Base-by-base conservation (phyloP, 2,888 invertebrate genomes). In the Tubulanus polymorphus region DNA sequence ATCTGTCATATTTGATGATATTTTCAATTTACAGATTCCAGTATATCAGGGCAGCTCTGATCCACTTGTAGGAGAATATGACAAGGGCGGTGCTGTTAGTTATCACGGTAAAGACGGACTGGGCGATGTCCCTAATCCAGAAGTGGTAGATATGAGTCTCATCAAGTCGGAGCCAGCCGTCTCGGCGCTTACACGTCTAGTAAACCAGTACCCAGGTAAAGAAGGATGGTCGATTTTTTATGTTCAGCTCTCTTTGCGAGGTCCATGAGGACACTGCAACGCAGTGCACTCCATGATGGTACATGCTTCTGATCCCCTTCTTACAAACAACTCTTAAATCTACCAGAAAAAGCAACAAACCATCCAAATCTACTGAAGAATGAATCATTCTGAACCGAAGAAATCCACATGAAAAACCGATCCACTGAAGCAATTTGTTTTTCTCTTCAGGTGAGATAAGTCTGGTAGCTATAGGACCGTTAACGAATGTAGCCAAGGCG, bases 401-500 rank as follows among this genome's bases (percentile, higher is more conserved):
- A n/a, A n/a, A n/a, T n/a, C n/a, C n/a, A n/a, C n/a, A n/a, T n/a
- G n/a, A n/a, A n/a, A n/a, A n/a, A n/a, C n/a, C n/a, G n/a, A n/a
- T n/a, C n/a, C n/a, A n/a, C n/a, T n/a, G n/a, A n/a, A n/a, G n/a
- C n/a, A n/a, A n/a, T n/a, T n/a, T n/a, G n/a, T 3, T 28, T 35
- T 41, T 15, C 15, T 32, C 63, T 56, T 12, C 52, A 73, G 76
- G 72, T 26, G 65, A 71, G 48, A 52, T 75, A 25, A 70, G 64
- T 3, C 59, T 77, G 3, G 58, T 90, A 26, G 69, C 71, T 50
- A 55, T 80, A 3, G 91, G 88, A 0, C 86, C 92, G 0, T 75
- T 92, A 27, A 91, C 91, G 0, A 92, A 91, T 69, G 80, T 90
- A 46, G 92, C 91, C 0, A 69, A 90, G 57, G 86, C 89, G 1